Evolutionary conservation across 2,113 vertebrate species (phyloP).

Genomic region (Caranx ignobilis): DNA sequence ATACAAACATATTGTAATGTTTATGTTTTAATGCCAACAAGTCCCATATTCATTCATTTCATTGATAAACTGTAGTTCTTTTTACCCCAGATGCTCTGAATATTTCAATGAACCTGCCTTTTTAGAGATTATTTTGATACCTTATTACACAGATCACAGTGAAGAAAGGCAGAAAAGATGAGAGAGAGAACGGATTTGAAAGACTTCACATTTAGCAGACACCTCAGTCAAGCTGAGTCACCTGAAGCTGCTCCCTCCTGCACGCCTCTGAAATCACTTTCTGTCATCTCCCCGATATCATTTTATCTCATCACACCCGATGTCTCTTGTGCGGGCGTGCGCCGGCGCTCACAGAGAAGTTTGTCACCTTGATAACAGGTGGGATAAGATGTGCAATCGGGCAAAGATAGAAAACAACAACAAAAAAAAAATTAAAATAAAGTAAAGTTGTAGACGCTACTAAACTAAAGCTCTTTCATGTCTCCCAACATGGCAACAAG

Average conservation of each 20-base stretch:
- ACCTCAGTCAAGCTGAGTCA: slow-evolving; percentile 31
- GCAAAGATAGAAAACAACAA: background rate
- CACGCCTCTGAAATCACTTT: slow-evolving; percentile 36
- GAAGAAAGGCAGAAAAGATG: background rate
- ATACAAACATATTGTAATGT: no score
- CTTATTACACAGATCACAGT: background rate
- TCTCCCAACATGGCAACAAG: slow-evolving; percentile 35
- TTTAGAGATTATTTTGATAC: background rate
- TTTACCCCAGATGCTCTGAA: background rate
- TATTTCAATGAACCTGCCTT: background rate
- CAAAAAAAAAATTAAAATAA: background rate
- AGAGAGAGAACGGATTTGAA: background rate
- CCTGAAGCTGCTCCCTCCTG: slow-evolving; percentile 32
- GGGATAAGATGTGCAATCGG: slow-evolving; percentile 35
- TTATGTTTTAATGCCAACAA: no score
- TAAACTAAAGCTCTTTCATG: background rate
- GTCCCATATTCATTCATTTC: no score
- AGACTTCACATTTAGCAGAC: slow-evolving; percentile 9
- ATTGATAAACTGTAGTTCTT: no score
- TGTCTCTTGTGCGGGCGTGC: slow-evolving; percentile 31
- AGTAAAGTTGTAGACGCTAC: background rate
- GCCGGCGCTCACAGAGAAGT: slow-evolving; percentile 34
- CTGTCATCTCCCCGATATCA: slow-evolving; percentile 24
- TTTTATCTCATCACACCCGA: slow-evolving; percentile 48
- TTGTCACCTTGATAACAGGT: slow-evolving; percentile 56